Evolutionary conservation across 64 coral and sea anemone genomes (phyloP).

Genomic region (Hydrozoanthus tunicans): DNA sequence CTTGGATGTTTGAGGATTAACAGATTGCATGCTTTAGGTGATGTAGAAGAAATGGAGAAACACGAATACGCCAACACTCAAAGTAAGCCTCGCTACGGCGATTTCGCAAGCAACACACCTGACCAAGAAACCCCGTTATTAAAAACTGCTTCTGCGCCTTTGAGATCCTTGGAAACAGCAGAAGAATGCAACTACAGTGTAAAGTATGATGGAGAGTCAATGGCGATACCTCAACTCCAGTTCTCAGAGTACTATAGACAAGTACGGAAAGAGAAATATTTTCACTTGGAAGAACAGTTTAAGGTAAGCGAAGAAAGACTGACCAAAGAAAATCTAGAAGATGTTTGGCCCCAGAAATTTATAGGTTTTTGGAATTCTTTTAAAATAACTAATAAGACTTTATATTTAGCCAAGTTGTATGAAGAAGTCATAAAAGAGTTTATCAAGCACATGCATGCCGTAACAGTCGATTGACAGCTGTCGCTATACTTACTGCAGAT

Average conservation of each 20-base stretch:
- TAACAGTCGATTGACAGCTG: too few species aligned
- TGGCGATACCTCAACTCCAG: slow-evolving; percentile 34
- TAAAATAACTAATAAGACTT: too few species aligned
- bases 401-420: too few species aligned
- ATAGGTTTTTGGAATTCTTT: too few species aligned
- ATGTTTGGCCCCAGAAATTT: too few species aligned
- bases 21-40: not conserved
- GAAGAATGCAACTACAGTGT: slow-evolving; percentile 46
- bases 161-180: not conserved
- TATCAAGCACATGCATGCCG: too few species aligned
- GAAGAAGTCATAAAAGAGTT: too few species aligned
- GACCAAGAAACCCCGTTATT: not conserved
- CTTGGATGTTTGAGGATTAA: too few species aligned
- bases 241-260: slow-evolving; percentile 52
- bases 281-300: slow-evolving; percentile 47
- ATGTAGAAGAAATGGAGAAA: not conserved
- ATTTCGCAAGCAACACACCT: not conserved
- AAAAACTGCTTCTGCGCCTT: not conserved
- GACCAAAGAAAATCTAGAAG: not conserved
- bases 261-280: slow-evolving; percentile 6
- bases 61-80: not conserved
- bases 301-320: slow-evolving; percentile 10
- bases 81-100: not conserved
- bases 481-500: too few species aligned
- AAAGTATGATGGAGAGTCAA: slow-evolving; percentile 7